Evolutionary conservation across 2,888 invertebrate species (phyloP).

Genomic region (Formica aserva): DNA sequence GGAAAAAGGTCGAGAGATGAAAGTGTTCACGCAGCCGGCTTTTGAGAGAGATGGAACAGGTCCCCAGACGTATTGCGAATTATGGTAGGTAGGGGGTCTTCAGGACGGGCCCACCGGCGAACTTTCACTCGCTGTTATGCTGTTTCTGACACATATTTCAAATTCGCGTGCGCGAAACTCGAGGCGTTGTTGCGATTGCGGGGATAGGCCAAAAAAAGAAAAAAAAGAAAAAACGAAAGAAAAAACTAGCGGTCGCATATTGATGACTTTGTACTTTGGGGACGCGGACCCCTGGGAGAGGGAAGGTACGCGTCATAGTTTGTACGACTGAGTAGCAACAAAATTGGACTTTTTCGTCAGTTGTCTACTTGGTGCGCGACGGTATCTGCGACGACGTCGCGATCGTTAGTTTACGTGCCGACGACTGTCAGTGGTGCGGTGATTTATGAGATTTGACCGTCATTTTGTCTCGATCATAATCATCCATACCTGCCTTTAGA

Average conservation of each 20-base stretch:
- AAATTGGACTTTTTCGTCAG: constrained; percentile 28
- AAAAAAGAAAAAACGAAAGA: background rate
- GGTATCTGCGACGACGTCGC: constrained; percentile 26
- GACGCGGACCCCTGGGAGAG: background rate
- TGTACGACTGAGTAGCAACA: background rate
- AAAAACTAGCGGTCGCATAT: background rate
- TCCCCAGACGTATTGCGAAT: background rate
- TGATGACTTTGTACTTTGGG: background rate
- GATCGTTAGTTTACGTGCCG: constrained; percentile 13
- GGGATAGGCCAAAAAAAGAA: background rate
- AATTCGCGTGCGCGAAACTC: background rate
- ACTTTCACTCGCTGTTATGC: constrained; percentile 80
- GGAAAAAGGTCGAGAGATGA: constrained; percentile 79
- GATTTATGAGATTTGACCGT: constrained; percentile 12
- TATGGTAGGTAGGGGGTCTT: constrained; percentile 33
- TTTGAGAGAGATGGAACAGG: constrained; percentile 39
- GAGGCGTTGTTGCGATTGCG: background rate
- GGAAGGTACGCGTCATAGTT: constrained; percentile 19
- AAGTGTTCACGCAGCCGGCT: constrained; percentile 72
- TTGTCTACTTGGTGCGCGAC: constrained; percentile 32
- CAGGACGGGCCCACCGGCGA: constrained; percentile 12
- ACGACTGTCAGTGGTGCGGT: constrained; percentile 37
- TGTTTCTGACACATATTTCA: constrained; percentile 74
- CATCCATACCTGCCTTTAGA: background rate
- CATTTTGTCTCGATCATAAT: background rate